Base-by-base conservation (phyloP, 2,113 vertebrate genomes). In the Heterotilapia buettikoferi region DNA sequence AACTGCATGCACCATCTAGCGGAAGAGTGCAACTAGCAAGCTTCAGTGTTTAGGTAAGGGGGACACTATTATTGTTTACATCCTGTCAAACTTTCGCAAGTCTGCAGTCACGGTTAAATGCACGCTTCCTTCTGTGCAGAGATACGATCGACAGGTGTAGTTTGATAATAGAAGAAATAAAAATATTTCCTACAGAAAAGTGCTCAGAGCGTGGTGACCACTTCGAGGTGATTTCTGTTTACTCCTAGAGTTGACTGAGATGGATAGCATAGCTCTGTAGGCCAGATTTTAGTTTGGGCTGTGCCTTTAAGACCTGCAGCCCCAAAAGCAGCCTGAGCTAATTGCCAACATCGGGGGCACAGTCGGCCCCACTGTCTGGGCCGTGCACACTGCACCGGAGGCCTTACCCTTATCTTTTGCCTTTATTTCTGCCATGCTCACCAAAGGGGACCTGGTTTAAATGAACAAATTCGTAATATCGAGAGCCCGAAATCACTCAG, bases 401-500 rank as follows among this genome's bases (percentile, higher is more conserved):
- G 92, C 88, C 86, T 88, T 87, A 91, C 91, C 94, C 90, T 95
- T 91, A 93, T 96, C 88, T 14, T 86, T 19, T 36, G 43, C 88
- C 84, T 92, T 45, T 87, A 90, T 92, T 92, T 90, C 88, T 90
- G 84, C 88, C 63, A 47, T 6, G 43, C 18, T 92, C 81, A 90
- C 89, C 53, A 14, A 29, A 6, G 82, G 93, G 71, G 87, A 88
- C 82, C n/a, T 33, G 18, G 0, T 52, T 52, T 78, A 52, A 78
- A 78, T 78, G 45, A 78, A 52, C 73, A 52, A 31, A 78, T 91
- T 82, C 47, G 4, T 84, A 54, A 92, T 68, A 53, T 47, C 7
- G 47, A 18, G 52, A 78, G n/a, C 31, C 14, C 2, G n/a, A 33
- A 83, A 83, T 80, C 57, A 14, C 57, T 40, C 86, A 59, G 14